Evolutionary conservation across 2,888 invertebrate genomes (phyloP).

Genomic region (Hypselothyrea guttata): DNA sequence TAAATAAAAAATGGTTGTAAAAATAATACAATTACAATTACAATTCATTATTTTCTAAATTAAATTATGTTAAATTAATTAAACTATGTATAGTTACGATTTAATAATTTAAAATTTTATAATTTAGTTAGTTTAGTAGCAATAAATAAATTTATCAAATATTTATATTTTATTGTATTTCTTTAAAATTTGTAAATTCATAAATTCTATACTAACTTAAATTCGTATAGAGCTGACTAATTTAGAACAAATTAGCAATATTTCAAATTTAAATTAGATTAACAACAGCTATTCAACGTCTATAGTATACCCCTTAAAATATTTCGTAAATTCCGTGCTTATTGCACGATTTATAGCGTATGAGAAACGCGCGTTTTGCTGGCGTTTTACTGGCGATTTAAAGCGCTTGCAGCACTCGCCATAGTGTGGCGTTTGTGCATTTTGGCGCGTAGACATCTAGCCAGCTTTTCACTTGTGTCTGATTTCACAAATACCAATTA

Average conservation of each 20-base stretch:
- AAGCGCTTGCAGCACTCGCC: slow-evolving; percentile 14
- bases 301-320: not conserved
- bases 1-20: not conserved
- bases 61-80: too few species aligned
- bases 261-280: too few species aligned
- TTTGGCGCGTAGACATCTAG: slow-evolving; percentile 68
- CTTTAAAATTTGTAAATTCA: too few species aligned
- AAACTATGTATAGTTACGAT: too few species aligned
- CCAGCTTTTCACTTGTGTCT: slow-evolving; percentile 20
- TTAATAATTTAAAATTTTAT: too few species aligned
- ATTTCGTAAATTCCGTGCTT: too few species aligned
- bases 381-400: slow-evolving; percentile 31
- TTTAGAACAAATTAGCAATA: too few species aligned
- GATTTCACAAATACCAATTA: slow-evolving; percentile 54
- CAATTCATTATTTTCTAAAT: not conserved
- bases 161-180: too few species aligned
- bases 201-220: too few species aligned
- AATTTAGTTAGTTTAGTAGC: too few species aligned
- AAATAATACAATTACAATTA: not conserved
- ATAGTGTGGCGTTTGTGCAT: slow-evolving; percentile 57
- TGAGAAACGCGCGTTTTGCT: slow-evolving; percentile 4
- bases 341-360: not conserved
- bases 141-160: too few species aligned
- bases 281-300: not conserved
- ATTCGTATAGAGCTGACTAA: too few species aligned